These are phyloP conservation scores for Enchytraeus crypticus DNA, from an alignment of 2,888 invertebrate species.

Conservation along the genomic window DNA sequence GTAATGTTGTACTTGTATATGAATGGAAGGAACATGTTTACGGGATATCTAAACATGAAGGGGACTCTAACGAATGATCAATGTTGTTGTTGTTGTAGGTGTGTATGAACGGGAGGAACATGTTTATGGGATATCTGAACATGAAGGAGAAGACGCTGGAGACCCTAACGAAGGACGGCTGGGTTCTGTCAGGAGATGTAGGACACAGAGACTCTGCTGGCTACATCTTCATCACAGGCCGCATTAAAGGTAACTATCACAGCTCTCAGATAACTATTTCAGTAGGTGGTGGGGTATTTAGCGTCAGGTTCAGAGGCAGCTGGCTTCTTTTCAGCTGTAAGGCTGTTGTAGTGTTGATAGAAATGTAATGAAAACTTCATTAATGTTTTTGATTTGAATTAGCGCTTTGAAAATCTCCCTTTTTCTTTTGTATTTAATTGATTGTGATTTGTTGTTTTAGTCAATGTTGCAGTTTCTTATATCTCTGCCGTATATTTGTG, in stretches of 20 bases:
- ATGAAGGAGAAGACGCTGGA: conserved; percentile 67
- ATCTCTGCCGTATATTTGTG: too few relatives aligned
- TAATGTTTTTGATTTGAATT: too few relatives aligned
- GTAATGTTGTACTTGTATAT: conserved; percentile 58
- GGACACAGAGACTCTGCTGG: conserved; percentile 69
- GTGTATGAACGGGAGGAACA: conserved; percentile 72
- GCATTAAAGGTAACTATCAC: conserved; percentile 42
- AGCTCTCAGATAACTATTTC: background rate
- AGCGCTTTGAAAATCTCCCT: too few relatives aligned
- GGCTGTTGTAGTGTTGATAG: too few relatives aligned
- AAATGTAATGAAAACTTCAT: too few relatives aligned
- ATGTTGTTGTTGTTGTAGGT: conserved; percentile 51
- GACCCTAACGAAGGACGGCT: conserved; percentile 66
- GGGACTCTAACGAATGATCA: too few relatives aligned
- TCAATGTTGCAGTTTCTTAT: too few relatives aligned
- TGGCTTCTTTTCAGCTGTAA: too few relatives aligned
- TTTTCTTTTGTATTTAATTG: too few relatives aligned
- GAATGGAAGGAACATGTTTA: conserved; percentile 76
- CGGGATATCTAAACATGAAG: conserved; percentile 74
- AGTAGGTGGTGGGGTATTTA: too few relatives aligned
- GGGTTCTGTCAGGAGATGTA: conserved; percentile 79
- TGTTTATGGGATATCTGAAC: conserved; percentile 83
- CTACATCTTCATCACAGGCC: conserved; percentile 66
- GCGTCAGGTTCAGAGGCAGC: too few relatives aligned
- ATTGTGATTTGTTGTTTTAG: too few relatives aligned